Base-by-base conservation (phyloP, 2,797 vertebrate species). In the Hydrocynus forskahlii region DNA sequence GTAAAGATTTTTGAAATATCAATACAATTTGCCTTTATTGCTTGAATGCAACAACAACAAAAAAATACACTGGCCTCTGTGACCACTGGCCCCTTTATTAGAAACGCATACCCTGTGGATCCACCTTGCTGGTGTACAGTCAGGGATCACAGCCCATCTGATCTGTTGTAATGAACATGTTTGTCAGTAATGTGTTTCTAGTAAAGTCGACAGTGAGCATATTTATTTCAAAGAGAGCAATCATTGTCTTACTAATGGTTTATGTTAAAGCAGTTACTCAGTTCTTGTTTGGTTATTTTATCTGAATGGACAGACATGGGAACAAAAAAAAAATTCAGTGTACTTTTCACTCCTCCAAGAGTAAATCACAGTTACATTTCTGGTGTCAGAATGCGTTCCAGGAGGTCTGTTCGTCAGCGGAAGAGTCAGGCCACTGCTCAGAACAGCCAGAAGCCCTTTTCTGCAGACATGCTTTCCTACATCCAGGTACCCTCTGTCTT, bases 381-480 rank as follows among this genome's bases (percentile, higher is more conserved):
- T 80, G 13, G 38, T 78, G 14, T 67, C 50, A 86, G 85, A 54
- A 60, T 19, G 29, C 66, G 76, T 80, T 90, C 90, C 82, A 91
- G 83, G 79, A 95, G 88, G 87, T 90, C 91, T 0, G 77, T 90
- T 66, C 91, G 92, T 68, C 81, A 90, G 82, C 91, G 88, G 75
- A 94, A 86, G 52, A 93, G 90, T 84, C 87, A 84, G 13, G 92
- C 92, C 0, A 85, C 79, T 59, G 70, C 89, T 73, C 93, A 88
- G 86, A 92, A 92, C 81, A 78, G 88, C 57, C 93, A 94, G 62
- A 96, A 94, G 76, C 94, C 96, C 81, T 97, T 97, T 76, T 93
- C 67, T 75, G 94, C 91, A 66, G 93, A 97, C 89, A 91, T 97
- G 89, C 86, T 96, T 81, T 93, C 94, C 69, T 96, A 96, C 86